A percentile compares a stretch with the other conserved stretches of the same genome.
These are phyloP conservation scores for Parauchenoglanis ngamensis DNA, from an alignment of 2,797 vertebrate species.

Conservation along the genomic window DNA sequence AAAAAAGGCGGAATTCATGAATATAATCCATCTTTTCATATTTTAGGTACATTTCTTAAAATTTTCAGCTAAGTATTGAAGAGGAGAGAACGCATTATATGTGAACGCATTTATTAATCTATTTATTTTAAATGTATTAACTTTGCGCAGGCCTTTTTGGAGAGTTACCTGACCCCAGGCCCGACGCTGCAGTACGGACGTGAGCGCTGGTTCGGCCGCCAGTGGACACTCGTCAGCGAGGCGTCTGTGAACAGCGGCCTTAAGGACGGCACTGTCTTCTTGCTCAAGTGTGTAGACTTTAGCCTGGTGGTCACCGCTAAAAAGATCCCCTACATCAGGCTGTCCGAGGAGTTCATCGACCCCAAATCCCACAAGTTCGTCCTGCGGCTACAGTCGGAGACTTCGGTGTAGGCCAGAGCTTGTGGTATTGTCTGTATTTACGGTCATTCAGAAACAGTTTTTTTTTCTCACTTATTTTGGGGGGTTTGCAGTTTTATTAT, in stretches of 20 bases:
- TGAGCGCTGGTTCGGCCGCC: slow-evolving; percentile 89
- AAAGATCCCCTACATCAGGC: slow-evolving; percentile 88
- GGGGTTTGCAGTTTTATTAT: slow-evolving; percentile 63
- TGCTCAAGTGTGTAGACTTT: slow-evolving; percentile 91
- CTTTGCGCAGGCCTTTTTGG: slow-evolving; percentile 86
- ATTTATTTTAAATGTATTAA: not conserved
- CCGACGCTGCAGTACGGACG: slow-evolving; percentile 89
- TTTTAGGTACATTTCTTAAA: too few relatives aligned
- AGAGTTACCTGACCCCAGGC: slow-evolving; percentile 87
- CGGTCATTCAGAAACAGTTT: slow-evolving; percentile 43
- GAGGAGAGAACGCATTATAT: too few relatives aligned
- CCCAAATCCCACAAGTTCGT: slow-evolving; percentile 95
- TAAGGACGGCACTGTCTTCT: slow-evolving; percentile 83
- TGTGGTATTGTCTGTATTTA: slow-evolving; percentile 13
- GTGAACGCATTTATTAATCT: too few relatives aligned
- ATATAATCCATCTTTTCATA: too few relatives aligned
- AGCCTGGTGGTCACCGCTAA: slow-evolving; percentile 88
- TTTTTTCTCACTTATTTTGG: slow-evolving; percentile 56
- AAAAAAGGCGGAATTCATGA: too few relatives aligned
- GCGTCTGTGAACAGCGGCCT: slow-evolving; percentile 88
- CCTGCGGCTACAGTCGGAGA: slow-evolving; percentile 92
- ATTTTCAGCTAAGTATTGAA: too few relatives aligned
- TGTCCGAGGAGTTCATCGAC: slow-evolving; percentile 92
- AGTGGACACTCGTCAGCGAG: slow-evolving; percentile 93
- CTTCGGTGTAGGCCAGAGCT: slow-evolving; percentile 76